Percentiles rank a stretch among this genome's conserved stretches.
Evolutionary conservation across 2,797 vertebrate species (phyloP).

Genomic region (Hafferia zeledoni): DNA sequence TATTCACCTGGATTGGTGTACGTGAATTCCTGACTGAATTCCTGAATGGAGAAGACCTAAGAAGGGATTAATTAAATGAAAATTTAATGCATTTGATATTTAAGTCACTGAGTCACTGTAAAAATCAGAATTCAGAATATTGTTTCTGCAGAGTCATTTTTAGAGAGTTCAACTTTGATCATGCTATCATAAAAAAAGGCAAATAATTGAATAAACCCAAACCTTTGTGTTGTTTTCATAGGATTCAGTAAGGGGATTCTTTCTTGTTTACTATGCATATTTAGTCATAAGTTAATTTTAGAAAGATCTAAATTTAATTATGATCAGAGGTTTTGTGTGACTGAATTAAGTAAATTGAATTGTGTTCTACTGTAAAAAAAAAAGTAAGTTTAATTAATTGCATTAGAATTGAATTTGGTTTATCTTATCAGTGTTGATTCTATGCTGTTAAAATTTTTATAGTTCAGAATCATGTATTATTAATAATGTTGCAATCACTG

Average conservation of each 20-base stretch:
- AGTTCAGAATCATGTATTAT: not conserved
- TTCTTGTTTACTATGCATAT: not conserved
- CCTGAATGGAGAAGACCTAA: not conserved
- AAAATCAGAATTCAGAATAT: not conserved
- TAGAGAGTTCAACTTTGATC: not conserved
- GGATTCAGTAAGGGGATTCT: not conserved
- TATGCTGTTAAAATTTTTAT: not conserved
- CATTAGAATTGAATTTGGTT: not conserved
- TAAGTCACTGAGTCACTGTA: not conserved
- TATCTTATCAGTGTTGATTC: not conserved
- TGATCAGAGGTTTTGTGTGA: not conserved
- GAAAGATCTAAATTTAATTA: not conserved
- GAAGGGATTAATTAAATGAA: not conserved
- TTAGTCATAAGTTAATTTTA: not conserved
- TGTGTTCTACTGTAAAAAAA: not conserved
- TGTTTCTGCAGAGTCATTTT: not conserved
- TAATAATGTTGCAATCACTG: not conserved
- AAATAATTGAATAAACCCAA: not conserved
- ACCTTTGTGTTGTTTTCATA: not conserved
- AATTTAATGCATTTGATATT: not conserved
- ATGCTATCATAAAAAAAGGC: not conserved
- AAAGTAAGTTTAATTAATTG: not conserved
- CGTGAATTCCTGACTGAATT: not conserved
- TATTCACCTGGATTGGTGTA: not conserved
- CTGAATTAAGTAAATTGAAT: not conserved